Evolutionary conservation across 2,797 vertebrate genomes (phyloP), one percentile per base, ranked within the genome.

Genomic region (Enteromius mattozi): DNA sequence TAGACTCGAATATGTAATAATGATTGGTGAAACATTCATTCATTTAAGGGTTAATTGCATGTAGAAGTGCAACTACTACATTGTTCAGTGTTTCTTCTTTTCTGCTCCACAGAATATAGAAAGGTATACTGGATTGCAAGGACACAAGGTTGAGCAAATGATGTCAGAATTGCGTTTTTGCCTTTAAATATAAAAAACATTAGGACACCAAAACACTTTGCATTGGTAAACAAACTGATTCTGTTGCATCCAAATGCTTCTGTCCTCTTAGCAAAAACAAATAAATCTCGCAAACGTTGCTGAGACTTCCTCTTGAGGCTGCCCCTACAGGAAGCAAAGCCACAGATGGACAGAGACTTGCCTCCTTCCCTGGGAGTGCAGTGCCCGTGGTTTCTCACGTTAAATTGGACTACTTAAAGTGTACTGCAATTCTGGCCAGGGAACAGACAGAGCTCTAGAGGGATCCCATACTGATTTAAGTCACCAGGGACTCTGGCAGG

Each of bases 331-430:
- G 79, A 86, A 85, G 69, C 78, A 49, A 75, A 86, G 86, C 88
- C 86, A 85, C 90, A 91, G 91, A 90, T 90, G 89, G 89, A 91
- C 87, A 76, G 88, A 77, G 83, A 79, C 84, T 82, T 86, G 83
- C 71, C 81, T 88, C 72, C 49, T 61, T 78, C 77, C 80, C 86
- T 82, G 42, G 82, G 88, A 30, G 81, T 80, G 68, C 87, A 63
- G 81, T 82, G 85, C 72, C 40, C 75, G 51, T 74, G 84, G 93
- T 94, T 95, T 94, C 94, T 94, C 94, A 95, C 93, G 91, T 95
- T 95, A 94, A 95, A 95, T 94, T 94, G 94, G 93, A 93, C 91
- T 92, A 90, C 92, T 91, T 91, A 91, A 91, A 93, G 92, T 91
- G 92, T 91, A 88, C 69, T 77, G 90, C 89, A 84, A 86, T 86